Evolutionary conservation across 2,113 vertebrate genomes (phyloP).

Genomic region (Anarrhichthys ocellatus): DNA sequence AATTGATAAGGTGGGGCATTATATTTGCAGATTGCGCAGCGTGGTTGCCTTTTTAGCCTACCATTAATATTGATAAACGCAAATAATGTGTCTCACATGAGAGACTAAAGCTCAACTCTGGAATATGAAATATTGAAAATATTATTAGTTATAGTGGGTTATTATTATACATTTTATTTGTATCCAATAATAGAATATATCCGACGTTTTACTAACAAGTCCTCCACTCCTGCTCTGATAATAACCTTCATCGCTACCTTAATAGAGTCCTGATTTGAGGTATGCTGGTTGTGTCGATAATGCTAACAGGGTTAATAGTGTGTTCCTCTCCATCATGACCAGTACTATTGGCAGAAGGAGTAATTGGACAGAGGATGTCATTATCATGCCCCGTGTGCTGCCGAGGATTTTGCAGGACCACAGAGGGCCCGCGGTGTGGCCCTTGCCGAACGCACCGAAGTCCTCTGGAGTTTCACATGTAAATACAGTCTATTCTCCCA

Average conservation of each 20-base stretch:
- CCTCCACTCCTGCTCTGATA: constrained; percentile 10
- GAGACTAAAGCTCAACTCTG: constrained; percentile 20
- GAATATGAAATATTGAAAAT: constrained; percentile 27
- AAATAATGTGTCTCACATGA: constrained; percentile 69
- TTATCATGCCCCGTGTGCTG: constrained; percentile 71
- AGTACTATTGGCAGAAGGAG: constrained; percentile 72
- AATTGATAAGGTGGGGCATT: constrained; percentile 81
- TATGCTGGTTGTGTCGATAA: constrained; percentile 66
- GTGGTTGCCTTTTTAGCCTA: constrained; percentile 65
- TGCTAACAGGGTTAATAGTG: constrained; percentile 76
- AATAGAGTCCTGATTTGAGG: constrained; percentile 63
- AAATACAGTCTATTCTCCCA: constrained; percentile 82
- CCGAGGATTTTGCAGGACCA: constrained; percentile 72
- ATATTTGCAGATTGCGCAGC: constrained; percentile 77
- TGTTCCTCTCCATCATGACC: constrained; percentile 79
- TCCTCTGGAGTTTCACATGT: constrained; percentile 76
- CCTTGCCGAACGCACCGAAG: constrained; percentile 63
- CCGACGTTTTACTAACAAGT: not conserved
- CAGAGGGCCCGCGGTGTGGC: constrained; percentile 64
- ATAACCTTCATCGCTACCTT: constrained; percentile 47
- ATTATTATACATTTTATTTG: constrained; percentile 5
- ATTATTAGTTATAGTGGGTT: constrained; percentile 10
- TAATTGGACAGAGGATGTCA: constrained; percentile 81
- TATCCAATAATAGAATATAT: not conserved
- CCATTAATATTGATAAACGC: constrained; percentile 79